These are phyloP conservation scores for Heterocephalus glaber DNA, from an alignment of 2,113 vertebrate genomes.

Conservation along the genomic window DNA sequence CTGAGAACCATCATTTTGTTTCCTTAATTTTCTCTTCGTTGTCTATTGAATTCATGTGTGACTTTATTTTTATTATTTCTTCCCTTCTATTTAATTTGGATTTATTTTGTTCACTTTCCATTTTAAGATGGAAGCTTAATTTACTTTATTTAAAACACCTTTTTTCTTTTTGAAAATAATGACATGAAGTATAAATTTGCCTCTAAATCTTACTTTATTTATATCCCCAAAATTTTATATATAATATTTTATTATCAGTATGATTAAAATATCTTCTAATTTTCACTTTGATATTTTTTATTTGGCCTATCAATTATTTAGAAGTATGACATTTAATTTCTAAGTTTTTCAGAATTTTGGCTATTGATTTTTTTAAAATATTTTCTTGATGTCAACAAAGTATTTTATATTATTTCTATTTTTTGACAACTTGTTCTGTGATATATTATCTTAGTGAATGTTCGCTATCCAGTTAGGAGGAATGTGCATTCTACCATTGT, in stretches of 20 bases:
- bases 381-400: background rate
- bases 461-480: background rate
- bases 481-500: background rate
- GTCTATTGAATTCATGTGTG: background rate
- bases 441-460: background rate
- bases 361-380: background rate
- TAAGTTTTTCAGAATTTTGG: background rate
- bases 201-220: background rate
- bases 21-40: background rate
- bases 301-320: background rate
- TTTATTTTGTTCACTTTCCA: background rate
- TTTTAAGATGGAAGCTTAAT: background rate
- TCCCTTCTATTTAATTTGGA: background rate
- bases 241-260: background rate
- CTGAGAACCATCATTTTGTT: background rate
- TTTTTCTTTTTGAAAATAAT: background rate
- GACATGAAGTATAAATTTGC: background rate
- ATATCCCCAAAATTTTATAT: background rate
- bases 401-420: background rate
- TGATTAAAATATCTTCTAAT: background rate
- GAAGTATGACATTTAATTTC: background rate
- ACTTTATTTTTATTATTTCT: background rate
- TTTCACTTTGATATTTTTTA: background rate
- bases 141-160: background rate
- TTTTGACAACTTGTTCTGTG: background rate